Evolutionary conservation across 2,888 invertebrate species (phyloP), one percentile per base, ranked within the genome.

Genomic region (Lepetodrilus schrolli): DNA sequence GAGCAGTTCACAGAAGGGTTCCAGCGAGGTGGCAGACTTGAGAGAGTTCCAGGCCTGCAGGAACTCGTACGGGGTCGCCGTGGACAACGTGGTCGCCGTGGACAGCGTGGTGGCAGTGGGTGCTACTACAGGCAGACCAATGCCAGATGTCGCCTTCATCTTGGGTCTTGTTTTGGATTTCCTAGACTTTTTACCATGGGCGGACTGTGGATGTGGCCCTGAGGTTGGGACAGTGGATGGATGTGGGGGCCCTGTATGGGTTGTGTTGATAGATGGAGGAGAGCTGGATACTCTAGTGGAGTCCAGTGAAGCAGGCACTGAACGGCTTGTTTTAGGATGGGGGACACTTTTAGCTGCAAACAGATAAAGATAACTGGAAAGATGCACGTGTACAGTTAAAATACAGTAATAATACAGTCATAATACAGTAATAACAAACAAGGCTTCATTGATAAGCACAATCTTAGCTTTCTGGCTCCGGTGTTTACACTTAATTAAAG

Each of bases 51-150:
- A 90, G 0, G 89, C 87, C 36, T 88, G 84, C 26, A 88, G 83
- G 76, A 90, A 90, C 79, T 89, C 90, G 78, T 87, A 90, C 0
- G 89, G 87, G 8, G 88, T 88, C 3, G 84, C 84, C 74, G 85
- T 86, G 69, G 82, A 84, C 21, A 86, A 72, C 50, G 81, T 83
- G 1, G 82, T 79, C 26, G 77, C 78, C 17, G 74, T 78, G 51
- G 73, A 79, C 34, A 69, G n/a, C n/a, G n/a, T 73, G 4, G 83
- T 49, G 43, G 72, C 70, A n/a, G 50, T 73, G 17, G 79, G 66
- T 17, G 82, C 78, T 7, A 79, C 82, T 38, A 75, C 77, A 1
- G 84, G 85, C 66, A 82, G 75, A 26, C 84, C 84, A 7, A 78
- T 47, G 66, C 81, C 81, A 0, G 84, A 82, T 74, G 47, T 70